Evolutionary conservation across 1,140 invertebrate genomes (phyloP), one percentile per base, ranked within the genome.

Genomic region (Dreissena polymorpha): DNA sequence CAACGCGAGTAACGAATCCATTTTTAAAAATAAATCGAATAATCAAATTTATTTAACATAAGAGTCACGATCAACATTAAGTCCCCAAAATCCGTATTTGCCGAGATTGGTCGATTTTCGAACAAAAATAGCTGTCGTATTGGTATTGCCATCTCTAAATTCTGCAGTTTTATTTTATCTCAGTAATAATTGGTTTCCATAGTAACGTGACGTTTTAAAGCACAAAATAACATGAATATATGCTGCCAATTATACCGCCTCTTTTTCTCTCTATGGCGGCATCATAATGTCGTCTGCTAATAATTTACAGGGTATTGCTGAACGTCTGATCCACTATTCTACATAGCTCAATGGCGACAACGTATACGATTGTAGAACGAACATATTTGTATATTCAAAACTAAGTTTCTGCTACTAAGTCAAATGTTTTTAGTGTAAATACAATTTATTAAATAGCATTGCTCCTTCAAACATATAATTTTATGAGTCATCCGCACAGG

Each of bases 171-270:
- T 71, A 63, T 72, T 55, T 60, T 74, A 65, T 81, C 68, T 74
- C 57, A 55, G 50, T 68, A 82, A 82, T 71, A 72, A 71, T 68
- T 55, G 27, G 79, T 82, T 74, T 21, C 79, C 71, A 82, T 82
- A 74, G 79, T n/a, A 65, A 82, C 79, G 71, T 82, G 79, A 73
- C 79, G 71, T 80, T 82, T 82, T 82, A 74, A 82, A 82, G 71
- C 79, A 74, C 79, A 74, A 53, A 74, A 65, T 53, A 82, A 82
- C 79, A 74, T 64, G 79, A 82, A 82, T 73, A 82, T 82, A 82
- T 82, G 70, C 79, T 72, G 71, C 79, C 64, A 82, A 73, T 82
- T 60, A 18, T 23, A 23, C 79, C 60, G 68, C 69, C 71, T 74
- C 53, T 64, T 55, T 80, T 82, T 74, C 55, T 39, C 60, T 71